Conservation (phyloP, 2,113 vertebrate species). For the Rhabdornis inornatus region DNA sequence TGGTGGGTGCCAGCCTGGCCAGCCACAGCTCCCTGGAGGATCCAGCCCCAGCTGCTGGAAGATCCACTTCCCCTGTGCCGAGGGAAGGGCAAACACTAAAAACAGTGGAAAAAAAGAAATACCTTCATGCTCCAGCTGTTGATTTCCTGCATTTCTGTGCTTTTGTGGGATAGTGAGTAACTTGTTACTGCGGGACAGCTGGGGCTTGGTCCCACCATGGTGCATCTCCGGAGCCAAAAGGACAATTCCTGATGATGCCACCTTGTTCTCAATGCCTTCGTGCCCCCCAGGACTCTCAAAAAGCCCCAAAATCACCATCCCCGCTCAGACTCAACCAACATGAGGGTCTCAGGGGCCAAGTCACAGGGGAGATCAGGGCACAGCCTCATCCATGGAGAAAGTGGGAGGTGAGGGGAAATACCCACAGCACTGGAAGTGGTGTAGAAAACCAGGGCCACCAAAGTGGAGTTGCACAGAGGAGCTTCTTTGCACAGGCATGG, state of each 20-base stretch:
- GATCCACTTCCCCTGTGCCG: not conserved
- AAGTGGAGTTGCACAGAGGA: not conserved
- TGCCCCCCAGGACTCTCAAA: not conserved
- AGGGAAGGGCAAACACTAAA: not conserved
- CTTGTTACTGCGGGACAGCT: not conserved
- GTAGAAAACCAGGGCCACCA: not conserved
- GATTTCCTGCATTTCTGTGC: not conserved
- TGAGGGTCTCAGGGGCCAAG: accelerated
- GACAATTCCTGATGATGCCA: not conserved
- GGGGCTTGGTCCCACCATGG: not conserved
- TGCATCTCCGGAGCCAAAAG: accelerated
- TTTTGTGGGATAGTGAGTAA: not conserved
- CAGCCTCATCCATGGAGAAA: not conserved
- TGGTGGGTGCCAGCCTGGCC: not conserved
- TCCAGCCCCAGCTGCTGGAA: not conserved
- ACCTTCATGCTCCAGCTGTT: not conserved
- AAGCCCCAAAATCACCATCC: not conserved
- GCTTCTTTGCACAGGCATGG: not conserved
- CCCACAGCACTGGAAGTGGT: not conserved
- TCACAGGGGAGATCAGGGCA: accelerated
- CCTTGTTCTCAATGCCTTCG: accelerated
- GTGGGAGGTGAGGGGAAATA: not conserved
- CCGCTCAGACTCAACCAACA: accelerated
- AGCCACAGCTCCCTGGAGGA: not conserved
- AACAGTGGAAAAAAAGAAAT: not conserved